Percentiles rank a stretch among this genome's conserved stretches.
These are phyloP conservation scores for Trialeurodes vaporariorum DNA, from an alignment of 1,140 invertebrate species.

Conservation along the genomic window DNA sequence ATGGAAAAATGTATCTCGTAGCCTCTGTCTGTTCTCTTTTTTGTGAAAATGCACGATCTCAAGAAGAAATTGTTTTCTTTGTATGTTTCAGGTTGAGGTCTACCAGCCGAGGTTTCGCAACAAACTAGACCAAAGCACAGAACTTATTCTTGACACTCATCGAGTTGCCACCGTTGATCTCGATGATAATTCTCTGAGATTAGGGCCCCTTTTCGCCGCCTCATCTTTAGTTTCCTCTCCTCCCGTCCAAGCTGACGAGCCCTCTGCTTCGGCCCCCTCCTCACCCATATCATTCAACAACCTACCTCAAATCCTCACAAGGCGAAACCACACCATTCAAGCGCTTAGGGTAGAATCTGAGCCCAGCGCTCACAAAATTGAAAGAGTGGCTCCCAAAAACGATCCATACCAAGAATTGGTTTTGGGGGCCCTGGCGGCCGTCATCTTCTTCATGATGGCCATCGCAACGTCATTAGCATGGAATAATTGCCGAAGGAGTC, in stretches of 20 bases:
- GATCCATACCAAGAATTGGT: neutral
- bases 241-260: no score
- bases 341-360: neutral
- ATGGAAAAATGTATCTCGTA: no score
- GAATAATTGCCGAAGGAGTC: neutral
- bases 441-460: neutral
- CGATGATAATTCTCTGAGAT: no score
- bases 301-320: no score
- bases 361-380: neutral
- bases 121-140: neutral
- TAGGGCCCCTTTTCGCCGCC: neutral
- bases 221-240: no score
- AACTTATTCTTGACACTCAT: neutral
- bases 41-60: no score
- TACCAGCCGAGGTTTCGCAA: neutral
- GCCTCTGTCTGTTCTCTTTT: no score
- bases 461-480: neutral
- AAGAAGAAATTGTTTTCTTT: no score
- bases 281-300: neutral
- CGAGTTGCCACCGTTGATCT: no score
- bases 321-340: neutral
- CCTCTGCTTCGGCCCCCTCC: no score
- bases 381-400: neutral
- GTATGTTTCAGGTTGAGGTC: neutral
- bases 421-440: neutral